Evolutionary conservation across 1,140 invertebrate species (phyloP), one percentile per base, ranked within the genome.

Genomic region (Onthophagus taurus): DNA sequence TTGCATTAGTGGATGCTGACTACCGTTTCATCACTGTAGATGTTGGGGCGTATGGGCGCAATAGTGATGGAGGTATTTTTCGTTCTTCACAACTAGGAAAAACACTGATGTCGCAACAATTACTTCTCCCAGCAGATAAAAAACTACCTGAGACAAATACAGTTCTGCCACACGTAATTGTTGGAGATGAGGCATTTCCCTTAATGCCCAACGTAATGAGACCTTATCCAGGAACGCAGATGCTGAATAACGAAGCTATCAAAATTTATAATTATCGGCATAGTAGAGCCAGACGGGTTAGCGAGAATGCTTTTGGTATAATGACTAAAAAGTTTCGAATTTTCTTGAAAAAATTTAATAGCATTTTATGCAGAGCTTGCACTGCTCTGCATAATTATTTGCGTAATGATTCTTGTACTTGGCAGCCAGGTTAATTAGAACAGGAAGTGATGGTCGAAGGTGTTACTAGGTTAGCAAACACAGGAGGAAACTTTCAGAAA

Each of bases 11-110:
- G 9, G 67, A 73, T 54, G 60, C 63, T 2, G 50, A 70, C 41
- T 71, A 64, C 46, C 59, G 59, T 45, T 72, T 71, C 50, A 60
- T 62, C 16, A 51, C 49, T 21, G 54, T 71, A 23, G 64, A 73
- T 50, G 59, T 73, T n/a, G 67, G 68, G 30, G 51, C 59, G 2
- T 64, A 61, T 51, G 68, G 66, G 4, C 58, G 48, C 34, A 55
- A 62, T 44, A 54, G 58, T 26, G 66, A 71, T 51, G 58, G 59
- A 19, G 53, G 49, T 21, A 50, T 67, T 37, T 65, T 48, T 34
- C 1, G 9, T 16, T 12, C 11, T 13, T 52, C 41, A 11, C 9
- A 6, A 12, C 5, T 49, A 2, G 50, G 43, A 37, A 50, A 44
- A 42, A 20, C 9, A 6, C 26, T 47, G 18, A 1, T 23, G 39